These are phyloP conservation scores for Chymomyza fuscimana DNA, from an alignment of 2,888 invertebrate species.

Conservation along the genomic window DNA sequence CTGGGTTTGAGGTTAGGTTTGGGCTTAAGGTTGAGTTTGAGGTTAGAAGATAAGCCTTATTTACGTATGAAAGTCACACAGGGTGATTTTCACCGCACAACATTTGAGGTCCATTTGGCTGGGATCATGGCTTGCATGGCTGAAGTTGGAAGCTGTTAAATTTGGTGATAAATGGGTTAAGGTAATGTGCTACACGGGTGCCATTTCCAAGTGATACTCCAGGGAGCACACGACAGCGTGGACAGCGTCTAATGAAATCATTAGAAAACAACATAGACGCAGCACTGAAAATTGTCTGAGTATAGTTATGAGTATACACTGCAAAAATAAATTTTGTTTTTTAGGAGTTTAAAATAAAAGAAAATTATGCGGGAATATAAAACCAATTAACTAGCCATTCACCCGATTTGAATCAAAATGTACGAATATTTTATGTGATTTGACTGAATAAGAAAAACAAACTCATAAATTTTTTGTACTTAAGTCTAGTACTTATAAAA, in stretches of 20 bases:
- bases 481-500: too few species aligned
- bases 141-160: constrained; percentile 41
- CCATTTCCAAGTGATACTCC: constrained; percentile 38
- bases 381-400: too few species aligned
- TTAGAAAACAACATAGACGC: constrained; percentile 59
- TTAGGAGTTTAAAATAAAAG: neutral
- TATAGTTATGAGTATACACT: neutral
- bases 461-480: too few species aligned
- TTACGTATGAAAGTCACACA: constrained; percentile 72
- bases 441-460: too few species aligned
- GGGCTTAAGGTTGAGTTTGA: neutral
- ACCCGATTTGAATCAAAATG: too few species aligned
- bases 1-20: neutral
- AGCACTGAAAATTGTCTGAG: neutral
- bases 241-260: constrained; percentile 65
- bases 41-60: constrained; percentile 37
- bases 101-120: constrained; percentile 30
- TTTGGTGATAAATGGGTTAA: constrained; percentile 71
- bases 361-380: too few species aligned
- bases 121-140: neutral
- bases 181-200: constrained; percentile 64
- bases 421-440: too few species aligned
- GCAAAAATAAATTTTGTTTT: neutral
- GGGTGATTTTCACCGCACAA: constrained; percentile 46
- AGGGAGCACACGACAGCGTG: constrained; percentile 54